Percentiles rank a stretch among this genome's conserved stretches.
phyloP scores from a whole-genome alignment of 2,888 invertebrate genomes.

The Drosophila testacea region DNA sequence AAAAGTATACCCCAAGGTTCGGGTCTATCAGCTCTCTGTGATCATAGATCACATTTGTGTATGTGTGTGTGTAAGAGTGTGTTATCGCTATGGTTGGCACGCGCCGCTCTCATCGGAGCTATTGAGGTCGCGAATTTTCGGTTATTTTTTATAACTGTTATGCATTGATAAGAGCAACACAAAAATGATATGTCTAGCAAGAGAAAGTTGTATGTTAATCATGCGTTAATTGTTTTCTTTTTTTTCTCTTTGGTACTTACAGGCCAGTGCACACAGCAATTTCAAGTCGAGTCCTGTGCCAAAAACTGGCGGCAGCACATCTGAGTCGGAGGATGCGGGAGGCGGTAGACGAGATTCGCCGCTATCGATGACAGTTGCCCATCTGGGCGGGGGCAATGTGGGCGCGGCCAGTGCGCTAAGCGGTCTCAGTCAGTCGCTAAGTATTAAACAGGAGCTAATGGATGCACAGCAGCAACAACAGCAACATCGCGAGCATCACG shows the following conservation, averaged over 20 bases:
- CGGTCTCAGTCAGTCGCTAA: slow-evolving; percentile 85
- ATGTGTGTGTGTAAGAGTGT: slow-evolving; percentile 19
- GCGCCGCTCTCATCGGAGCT: slow-evolving; percentile 52
- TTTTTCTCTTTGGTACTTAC: slow-evolving; percentile 28
- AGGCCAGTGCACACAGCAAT: slow-evolving; percentile 88
- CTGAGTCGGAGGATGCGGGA: slow-evolving; percentile 85
- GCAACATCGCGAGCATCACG: slow-evolving; percentile 83
- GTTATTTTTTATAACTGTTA: slow-evolving; percentile 6
- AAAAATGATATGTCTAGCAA: neutral
- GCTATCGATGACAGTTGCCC: slow-evolving; percentile 83
- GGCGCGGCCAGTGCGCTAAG: slow-evolving; percentile 73
- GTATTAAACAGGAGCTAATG: slow-evolving; percentile 85
- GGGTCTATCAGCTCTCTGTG: slow-evolving; percentile 16
- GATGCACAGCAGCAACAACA: slow-evolving; percentile 84
- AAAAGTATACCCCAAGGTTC: slow-evolving; percentile 3
- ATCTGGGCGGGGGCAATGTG: slow-evolving; percentile 81
- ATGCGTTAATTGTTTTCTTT: neutral
- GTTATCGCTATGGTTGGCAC: slow-evolving; percentile 54
- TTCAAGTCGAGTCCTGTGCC: slow-evolving; percentile 89
- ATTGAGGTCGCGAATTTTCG: slow-evolving; percentile 1
- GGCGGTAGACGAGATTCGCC: slow-evolving; percentile 84
- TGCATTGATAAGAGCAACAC: slow-evolving; percentile 4
- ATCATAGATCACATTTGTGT: slow-evolving; percentile 24
- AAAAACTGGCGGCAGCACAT: slow-evolving; percentile 87
- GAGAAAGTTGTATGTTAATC: slow-evolving; percentile 14